A percentile compares a stretch with the other conserved stretches of the same genome.
phyloP scores from a whole-genome alignment of 2,888 invertebrate genomes.

The Spodoptera exigua region DNA sequence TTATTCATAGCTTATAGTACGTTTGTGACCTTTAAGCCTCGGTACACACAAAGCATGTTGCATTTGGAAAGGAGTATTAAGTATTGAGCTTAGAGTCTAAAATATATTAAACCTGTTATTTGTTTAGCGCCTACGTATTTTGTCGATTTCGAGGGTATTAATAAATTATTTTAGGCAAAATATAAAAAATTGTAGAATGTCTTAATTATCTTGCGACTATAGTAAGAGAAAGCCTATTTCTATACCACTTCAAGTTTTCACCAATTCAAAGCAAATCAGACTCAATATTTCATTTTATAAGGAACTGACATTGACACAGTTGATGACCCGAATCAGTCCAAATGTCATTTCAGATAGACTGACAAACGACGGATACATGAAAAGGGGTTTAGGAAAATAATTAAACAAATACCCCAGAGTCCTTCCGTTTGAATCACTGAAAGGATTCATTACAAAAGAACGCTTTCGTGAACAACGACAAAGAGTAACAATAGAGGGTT shows the following conservation, averaged over 20 bases:
- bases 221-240: no score
- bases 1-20: neutral
- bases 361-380: constrained; percentile 18
- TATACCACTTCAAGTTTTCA: no score
- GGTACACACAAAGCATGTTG: constrained; percentile 11
- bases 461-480: constrained; percentile 39
- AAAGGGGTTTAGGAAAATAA: constrained; percentile 28
- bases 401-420: constrained; percentile 30
- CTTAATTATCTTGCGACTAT: no score
- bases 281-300: no score
- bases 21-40: constrained; percentile 25
- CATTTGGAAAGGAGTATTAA: no score
- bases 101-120: no score
- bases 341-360: constrained; percentile 19
- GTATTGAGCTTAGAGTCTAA: no score
- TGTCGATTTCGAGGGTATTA: no score
- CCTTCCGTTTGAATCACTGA: constrained; percentile 21
- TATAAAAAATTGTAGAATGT: no score
- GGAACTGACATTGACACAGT: constrained; percentile 5
- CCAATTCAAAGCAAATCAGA: no score
- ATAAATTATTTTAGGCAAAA: no score
- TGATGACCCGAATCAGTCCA: constrained; percentile 4
- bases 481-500: constrained; percentile 40
- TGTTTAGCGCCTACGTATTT: no score
- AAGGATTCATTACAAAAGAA: constrained; percentile 45